Conservation (phyloP, 2,113 vertebrate species). For the Rhabdomys dilectus region DNA sequence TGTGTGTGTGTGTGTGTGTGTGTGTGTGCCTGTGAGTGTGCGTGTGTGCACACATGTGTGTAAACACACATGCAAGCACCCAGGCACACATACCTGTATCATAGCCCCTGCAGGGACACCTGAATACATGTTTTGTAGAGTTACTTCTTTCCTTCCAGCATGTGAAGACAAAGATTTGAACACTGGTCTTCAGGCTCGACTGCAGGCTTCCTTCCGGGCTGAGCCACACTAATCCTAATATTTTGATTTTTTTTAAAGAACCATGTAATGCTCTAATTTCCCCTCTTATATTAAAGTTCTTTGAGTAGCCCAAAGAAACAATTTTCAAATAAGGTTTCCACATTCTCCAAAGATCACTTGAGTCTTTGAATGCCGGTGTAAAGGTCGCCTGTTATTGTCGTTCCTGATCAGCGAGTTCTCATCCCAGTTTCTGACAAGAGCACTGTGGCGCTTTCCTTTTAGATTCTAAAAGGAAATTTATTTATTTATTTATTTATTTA, state of each 20-base stretch:
- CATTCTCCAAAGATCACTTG: not conserved
- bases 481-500: not conserved
- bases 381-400: not conserved
- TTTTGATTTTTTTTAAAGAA: slow-evolving; percentile 38
- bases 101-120: not conserved
- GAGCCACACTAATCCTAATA: not conserved
- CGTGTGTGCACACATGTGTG: not conserved
- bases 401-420: not conserved
- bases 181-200: not conserved
- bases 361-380: not conserved
- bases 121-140: not conserved
- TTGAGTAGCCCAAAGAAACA: not conserved
- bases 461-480: slow-evolving; percentile 17
- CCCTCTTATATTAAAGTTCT: slow-evolving; percentile 29
- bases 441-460: not conserved
- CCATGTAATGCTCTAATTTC: slow-evolving; percentile 6
- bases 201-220: not conserved
- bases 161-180: not conserved
- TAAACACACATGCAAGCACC: not conserved
- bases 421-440: not conserved
- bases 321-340: not conserved
- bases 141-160: not conserved
- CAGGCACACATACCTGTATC: not conserved
- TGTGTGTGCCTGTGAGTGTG: not conserved
- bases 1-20: not conserved